Conservation (phyloP, 1,140 invertebrate genomes). For the Apis dorsata region DNA sequence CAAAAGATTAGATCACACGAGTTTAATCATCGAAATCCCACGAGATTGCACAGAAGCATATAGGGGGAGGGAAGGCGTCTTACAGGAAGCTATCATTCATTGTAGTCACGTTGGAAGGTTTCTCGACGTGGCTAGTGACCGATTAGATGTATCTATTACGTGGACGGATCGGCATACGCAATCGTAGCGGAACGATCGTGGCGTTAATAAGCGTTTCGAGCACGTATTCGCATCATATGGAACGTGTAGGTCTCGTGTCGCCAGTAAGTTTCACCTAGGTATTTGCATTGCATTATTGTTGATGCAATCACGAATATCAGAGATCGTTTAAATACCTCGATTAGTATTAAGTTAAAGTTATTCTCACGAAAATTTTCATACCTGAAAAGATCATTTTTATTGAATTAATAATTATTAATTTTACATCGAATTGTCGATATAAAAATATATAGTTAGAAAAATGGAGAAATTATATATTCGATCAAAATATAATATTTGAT, state of each 20-base stretch:
- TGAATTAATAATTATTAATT: no score
- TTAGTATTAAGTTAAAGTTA: not conserved
- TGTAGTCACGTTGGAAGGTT: constrained; percentile 58
- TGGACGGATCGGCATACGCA: constrained; percentile 26
- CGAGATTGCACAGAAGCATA: not conserved
- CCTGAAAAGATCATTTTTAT: no score
- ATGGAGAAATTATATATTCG: no score
- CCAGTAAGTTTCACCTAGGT: constrained; percentile 18
- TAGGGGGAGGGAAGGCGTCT: not conserved
- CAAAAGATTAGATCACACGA: not conserved
- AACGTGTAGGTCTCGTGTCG: constrained; percentile 20
- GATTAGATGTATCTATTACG: constrained; percentile 60
- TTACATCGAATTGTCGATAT: no score
- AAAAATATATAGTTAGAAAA: no score
- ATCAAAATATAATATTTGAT: no score
- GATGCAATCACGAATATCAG: not conserved
- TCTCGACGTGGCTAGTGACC: constrained; percentile 57
- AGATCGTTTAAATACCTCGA: not conserved
- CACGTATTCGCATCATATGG: constrained; percentile 15
- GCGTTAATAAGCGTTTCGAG: constrained; percentile 18
- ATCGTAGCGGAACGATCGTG: constrained; percentile 15
- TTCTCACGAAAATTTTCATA: no score
- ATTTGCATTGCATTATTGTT: constrained; percentile 16
- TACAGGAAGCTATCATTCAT: constrained; percentile 60
- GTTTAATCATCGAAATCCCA: not conserved